Evolutionary conservation across 2,113 vertebrate species (phyloP), one percentile per base, ranked within the genome.

Genomic region (Halichoeres trimaculatus): DNA sequence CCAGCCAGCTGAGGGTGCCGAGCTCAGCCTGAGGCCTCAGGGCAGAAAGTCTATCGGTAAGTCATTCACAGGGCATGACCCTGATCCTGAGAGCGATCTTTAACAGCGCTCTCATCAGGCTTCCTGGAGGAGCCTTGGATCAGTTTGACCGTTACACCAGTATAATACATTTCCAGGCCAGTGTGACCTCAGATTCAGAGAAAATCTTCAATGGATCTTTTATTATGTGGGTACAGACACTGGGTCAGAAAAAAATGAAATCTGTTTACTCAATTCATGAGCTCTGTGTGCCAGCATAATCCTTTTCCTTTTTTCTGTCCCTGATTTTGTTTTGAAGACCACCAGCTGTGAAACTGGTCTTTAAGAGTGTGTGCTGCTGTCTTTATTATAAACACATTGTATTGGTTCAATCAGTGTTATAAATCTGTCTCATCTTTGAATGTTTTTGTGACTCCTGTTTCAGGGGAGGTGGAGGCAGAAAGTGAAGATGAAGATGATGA

Each of bases 401-500:
- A n/a, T n/a, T n/a, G n/a, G n/a, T n/a, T n/a, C n/a, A n/a, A n/a
- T n/a, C n/a, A n/a, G n/a, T n/a, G n/a, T n/a, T 17, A 26, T 45
- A 26, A 40, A 1, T 35, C 36, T 1, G 23, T 1, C 56, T 61
- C 23, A 17, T 43, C 3, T 55, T 9, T 40, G 14, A 65, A 22
- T 5, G 10, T 41, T 38, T 38, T 20, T 74, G 35, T 63, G 16
- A 11, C 22, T 56, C 5, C 1, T 64, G 54, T 88, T 88, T 52
- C 89, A 99, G 98, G 96, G 40, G 97, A 99, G 80, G 96, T 95
- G 47, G 98, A 99, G 5, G 96, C 96, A 0, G 97, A 99, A 52
- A 99, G 97, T 2, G 98, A 99, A 0, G 97, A 99, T 2, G 96
- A 96, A 2, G 97, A 99, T 0, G 95, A 99, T 0, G 97, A 99